These are phyloP conservation scores for Corvus hawaiiensis DNA, from an alignment of 2,113 vertebrate genomes.

Conservation along the genomic window DNA sequence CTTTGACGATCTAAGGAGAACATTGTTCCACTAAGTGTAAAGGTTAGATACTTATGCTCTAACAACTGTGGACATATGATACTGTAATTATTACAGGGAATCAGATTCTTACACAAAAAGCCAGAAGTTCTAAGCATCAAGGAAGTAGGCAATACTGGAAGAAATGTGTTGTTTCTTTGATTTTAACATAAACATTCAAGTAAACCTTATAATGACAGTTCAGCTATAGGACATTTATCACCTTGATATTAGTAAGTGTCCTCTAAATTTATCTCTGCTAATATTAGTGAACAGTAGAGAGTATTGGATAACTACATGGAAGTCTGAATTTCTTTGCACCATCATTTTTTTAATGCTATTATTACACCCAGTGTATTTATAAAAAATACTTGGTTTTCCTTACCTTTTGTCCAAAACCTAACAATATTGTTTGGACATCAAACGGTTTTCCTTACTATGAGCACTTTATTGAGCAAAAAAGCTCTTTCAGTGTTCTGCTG, in stretches of 20 bases:
- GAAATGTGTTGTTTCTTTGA: neutral
- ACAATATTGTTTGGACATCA: neutral
- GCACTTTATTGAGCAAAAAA: neutral
- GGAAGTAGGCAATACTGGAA: neutral
- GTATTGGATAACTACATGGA: neutral
- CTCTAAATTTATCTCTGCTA: neutral
- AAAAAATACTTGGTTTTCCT: neutral
- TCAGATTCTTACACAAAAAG: neutral
- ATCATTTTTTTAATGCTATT: neutral
- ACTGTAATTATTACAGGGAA: neutral
- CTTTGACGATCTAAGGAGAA: slow-evolving; percentile 36
- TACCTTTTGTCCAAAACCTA: neutral
- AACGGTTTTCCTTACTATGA: neutral
- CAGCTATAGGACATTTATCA: neutral
- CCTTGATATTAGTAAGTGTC: neutral
- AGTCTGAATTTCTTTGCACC: neutral
- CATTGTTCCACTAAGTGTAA: slow-evolving; percentile 7
- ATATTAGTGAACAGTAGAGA: neutral
- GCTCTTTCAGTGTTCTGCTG: neutral
- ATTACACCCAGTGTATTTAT: neutral
- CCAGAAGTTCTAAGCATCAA: neutral
- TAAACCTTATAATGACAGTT: neutral
- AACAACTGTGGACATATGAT: neutral
- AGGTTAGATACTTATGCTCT: slow-evolving; percentile 17
- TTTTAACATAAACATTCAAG: neutral